Conservation (phyloP, 2,888 invertebrate species). For the Taphrorychus bicolor region DNA sequence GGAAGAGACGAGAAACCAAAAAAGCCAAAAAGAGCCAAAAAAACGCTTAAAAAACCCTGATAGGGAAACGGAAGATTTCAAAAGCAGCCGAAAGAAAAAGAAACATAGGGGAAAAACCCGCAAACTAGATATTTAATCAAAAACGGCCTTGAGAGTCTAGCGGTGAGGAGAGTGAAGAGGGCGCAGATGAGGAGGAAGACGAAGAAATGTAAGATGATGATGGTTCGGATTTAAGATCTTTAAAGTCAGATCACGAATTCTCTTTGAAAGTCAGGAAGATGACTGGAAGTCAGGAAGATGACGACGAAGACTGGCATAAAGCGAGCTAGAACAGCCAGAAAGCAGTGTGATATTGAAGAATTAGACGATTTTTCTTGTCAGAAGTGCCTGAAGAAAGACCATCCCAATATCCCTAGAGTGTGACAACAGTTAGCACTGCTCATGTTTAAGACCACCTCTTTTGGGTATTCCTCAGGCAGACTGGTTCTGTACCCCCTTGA, state of each 20-base stretch:
- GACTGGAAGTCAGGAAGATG: no score
- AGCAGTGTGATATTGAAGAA: slow-evolving; percentile 59
- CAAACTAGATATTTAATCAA: slow-evolving; percentile 59
- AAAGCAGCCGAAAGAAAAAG: slow-evolving; percentile 56
- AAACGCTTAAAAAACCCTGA: slow-evolving; percentile 32
- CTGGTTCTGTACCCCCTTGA: slow-evolving; percentile 96
- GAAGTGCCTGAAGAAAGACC: slow-evolving; percentile 89
- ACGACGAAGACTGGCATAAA: slow-evolving; percentile 72
- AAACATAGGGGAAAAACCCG: slow-evolving; percentile 56
- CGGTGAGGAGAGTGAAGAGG: slow-evolving; percentile 62
- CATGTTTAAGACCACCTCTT: slow-evolving; percentile 90
- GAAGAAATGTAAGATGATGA: slow-evolving; percentile 58
- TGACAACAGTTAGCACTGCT: slow-evolving; percentile 97
- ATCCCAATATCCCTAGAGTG: slow-evolving; percentile 98
- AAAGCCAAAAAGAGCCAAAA: slow-evolving; percentile 53
- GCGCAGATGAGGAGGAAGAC: slow-evolving; percentile 58
- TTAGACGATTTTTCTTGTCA: slow-evolving; percentile 77
- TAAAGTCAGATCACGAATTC: slow-evolving; percentile 86
- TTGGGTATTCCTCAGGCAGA: slow-evolving; percentile 96
- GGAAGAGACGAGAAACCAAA: slow-evolving; percentile 47
- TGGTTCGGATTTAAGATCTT: slow-evolving; percentile 40
- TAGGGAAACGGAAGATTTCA: slow-evolving; percentile 52
- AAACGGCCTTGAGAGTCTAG: slow-evolving; percentile 68
- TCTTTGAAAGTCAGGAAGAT: slow-evolving; percentile 86
- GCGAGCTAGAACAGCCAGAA: slow-evolving; percentile 84